Percentiles rank a stretch among this genome's conserved stretches.
Evolutionary conservation across 2,113 vertebrate species (phyloP).

Genomic region (Chlorodrepanis virens): DNA sequence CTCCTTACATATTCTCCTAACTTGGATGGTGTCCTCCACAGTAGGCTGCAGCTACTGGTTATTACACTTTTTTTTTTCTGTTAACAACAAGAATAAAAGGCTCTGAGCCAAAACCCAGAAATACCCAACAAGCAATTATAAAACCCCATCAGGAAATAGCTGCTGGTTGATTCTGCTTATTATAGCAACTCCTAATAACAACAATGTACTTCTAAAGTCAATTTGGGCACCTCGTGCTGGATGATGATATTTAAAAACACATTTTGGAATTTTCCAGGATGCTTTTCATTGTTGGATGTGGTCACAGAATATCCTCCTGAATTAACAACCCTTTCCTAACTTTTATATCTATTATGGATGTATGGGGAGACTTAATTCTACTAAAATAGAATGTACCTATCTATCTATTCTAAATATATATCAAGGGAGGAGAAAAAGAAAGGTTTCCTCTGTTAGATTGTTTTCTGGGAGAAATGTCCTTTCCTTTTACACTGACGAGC

Average conservation of each 20-base stretch:
- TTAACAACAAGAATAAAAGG: slow-evolving; percentile 54
- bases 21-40: slow-evolving; percentile 54
- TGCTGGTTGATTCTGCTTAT: slow-evolving; percentile 52
- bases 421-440: neutral
- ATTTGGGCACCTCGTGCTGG: slow-evolving; percentile 20
- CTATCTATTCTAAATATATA: neutral
- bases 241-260: slow-evolving; percentile 30
- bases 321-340: neutral
- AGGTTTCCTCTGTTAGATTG: neutral
- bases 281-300: neutral
- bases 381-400: neutral
- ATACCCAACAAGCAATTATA: slow-evolving; percentile 56
- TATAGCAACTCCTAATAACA: slow-evolving; percentile 61
- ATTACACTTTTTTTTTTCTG: slow-evolving; percentile 7
- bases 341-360: neutral
- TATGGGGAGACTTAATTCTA: neutral
- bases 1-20: slow-evolving; percentile 61
- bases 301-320: neutral
- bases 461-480: neutral
- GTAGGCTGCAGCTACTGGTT: slow-evolving; percentile 41
- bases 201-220: slow-evolving; percentile 35
- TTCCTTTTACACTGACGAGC: neutral
- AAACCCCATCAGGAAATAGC: slow-evolving; percentile 53
- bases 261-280: slow-evolving; percentile 47
- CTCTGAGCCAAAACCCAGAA: slow-evolving; percentile 44